A percentile compares a stretch with the other conserved stretches of the same genome.
Conservation (phyloP, 1,140 invertebrate genomes). For the Atta cephalotes region DNA sequence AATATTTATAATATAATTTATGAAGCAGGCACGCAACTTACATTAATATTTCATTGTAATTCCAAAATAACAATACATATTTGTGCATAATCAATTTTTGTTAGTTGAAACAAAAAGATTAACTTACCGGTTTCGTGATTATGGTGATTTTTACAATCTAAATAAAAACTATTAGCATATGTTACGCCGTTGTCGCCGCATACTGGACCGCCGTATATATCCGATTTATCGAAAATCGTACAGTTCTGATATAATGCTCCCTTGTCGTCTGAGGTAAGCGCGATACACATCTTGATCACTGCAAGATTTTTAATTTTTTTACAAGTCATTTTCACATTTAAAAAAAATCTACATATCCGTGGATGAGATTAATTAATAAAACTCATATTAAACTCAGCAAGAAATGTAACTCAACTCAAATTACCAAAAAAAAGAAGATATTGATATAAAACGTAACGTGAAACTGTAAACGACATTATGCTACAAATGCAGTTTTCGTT, state of each 20-base stretch:
- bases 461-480: background rate
- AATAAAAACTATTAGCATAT: constrained; percentile 73
- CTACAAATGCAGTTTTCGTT: background rate
- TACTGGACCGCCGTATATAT: constrained; percentile 65
- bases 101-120: background rate
- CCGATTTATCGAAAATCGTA: constrained; percentile 54
- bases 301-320: constrained; percentile 1
- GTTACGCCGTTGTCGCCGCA: constrained; percentile 74
- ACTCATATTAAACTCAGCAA: background rate
- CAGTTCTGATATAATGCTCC: constrained; percentile 53
- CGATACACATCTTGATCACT: constrained; percentile 12
- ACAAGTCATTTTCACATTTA: background rate
- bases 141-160: constrained; percentile 76
- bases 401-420: background rate
- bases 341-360: background rate
- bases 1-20: background rate
- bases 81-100: background rate
- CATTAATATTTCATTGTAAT: background rate
- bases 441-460: background rate
- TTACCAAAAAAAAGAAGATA: constrained; percentile 9
- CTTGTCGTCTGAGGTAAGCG: constrained; percentile 18
- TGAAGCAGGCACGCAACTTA: background rate
- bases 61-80: background rate
- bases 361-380: background rate
- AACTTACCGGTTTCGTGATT: constrained; percentile 19